Base-by-base conservation (phyloP, 2,113 vertebrate genomes). In the Pedionomus torquatus region DNA sequence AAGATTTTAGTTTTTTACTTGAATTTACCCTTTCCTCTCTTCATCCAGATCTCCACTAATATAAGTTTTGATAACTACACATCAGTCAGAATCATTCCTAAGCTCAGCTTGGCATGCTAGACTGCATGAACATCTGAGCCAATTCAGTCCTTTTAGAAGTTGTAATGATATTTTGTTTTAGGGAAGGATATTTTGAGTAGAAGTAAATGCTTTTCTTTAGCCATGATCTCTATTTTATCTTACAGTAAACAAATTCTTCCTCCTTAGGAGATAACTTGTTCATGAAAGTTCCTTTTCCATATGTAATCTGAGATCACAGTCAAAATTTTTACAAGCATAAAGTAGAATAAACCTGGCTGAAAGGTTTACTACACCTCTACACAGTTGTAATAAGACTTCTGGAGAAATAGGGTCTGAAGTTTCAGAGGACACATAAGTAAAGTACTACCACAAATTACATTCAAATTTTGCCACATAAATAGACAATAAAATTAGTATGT, bases 1-100 rank as follows among this genome's bases (percentile, higher is more conserved):
- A 76, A 96, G 76, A 74, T 83, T 94, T 94, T 87, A 28, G 61
- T 71, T 96, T 87, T 87, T 95, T 69, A 75, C 90, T 77, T 96
- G 23, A 84, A 91, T 96, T 95, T 60, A 60, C 44, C 23, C 11
- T 87, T 75, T 90, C 49, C 20, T 87, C 75, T 82, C 52, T 82
- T 91, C 35, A 83, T 83, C 71, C 71, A 88, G 6, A 1, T 18
- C 58, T 85, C 52, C 43, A 17, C 68, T 93, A 96, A 94, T 63
- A 10, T 10, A 94, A 77, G 15, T 43, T 78, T 71, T 86, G 30
- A 80, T 85, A 95, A 86, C 7, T 46, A 52, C 19, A 43, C 8
- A 55, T 64, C 63, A 86, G 31, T 90, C 55, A 71, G 76, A 82
- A 43, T 77, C 15, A 20, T 57, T 80, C 89, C 57, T 83, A 60